Evolutionary conservation across 1,140 invertebrate genomes (phyloP).

Genomic region (Magallana ariakensis): DNA sequence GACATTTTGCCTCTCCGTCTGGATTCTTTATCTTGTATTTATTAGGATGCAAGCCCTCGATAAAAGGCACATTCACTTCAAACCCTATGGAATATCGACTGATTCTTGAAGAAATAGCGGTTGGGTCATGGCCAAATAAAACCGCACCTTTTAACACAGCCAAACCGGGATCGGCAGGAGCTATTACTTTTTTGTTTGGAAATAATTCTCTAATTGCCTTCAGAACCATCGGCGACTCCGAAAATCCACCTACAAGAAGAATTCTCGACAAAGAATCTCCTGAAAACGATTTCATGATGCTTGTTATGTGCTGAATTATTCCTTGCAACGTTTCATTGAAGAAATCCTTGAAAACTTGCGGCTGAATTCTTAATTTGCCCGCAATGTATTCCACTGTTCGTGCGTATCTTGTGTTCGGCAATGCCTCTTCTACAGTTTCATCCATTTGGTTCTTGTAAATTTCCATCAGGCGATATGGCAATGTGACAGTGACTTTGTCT

Average conservation of each 20-base stretch:
- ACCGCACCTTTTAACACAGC: constrained; percentile 58
- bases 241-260: constrained; percentile 59
- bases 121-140: constrained; percentile 51
- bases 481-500: constrained; percentile 34
- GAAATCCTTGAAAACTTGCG: constrained; percentile 46
- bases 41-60: constrained; percentile 39
- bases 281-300: constrained; percentile 29
- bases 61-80: constrained; percentile 45
- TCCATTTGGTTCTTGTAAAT: neutral
- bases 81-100: constrained; percentile 51
- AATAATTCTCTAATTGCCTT: constrained; percentile 52
- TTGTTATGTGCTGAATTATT: constrained; percentile 47
- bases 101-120: constrained; percentile 43
- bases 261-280: constrained; percentile 27
- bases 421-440: constrained; percentile 28
- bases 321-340: constrained; percentile 48
- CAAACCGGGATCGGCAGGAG: constrained; percentile 51
- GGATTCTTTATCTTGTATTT: constrained; percentile 3
- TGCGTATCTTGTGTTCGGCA: constrained; percentile 44
- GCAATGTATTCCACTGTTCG: constrained; percentile 4
- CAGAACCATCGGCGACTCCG: constrained; percentile 56
- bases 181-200: constrained; percentile 43
- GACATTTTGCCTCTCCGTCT: constrained; percentile 23
- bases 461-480: constrained; percentile 44
- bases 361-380: constrained; percentile 48